Evolutionary conservation across 2,113 vertebrate genomes (phyloP).

Genomic region (Notechis scutatus): DNA sequence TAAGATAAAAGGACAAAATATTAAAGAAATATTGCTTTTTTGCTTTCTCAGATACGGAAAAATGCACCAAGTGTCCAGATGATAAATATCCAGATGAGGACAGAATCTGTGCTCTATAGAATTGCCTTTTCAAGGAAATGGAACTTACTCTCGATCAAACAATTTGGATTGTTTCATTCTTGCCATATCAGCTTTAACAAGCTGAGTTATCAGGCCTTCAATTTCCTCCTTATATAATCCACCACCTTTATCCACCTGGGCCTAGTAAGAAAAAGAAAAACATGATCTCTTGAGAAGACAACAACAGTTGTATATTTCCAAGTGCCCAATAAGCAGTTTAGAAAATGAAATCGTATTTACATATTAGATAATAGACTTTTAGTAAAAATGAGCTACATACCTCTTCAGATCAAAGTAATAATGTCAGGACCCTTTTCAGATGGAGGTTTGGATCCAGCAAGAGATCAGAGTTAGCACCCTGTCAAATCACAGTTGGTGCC

Average conservation of each 20-base stretch:
- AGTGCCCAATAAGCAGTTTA: neutral
- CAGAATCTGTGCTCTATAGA: neutral
- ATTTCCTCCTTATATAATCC: slow-evolving; percentile 74
- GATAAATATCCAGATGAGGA: too few species aligned
- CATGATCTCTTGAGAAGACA: neutral
- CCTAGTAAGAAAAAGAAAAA: slow-evolving; percentile 50
- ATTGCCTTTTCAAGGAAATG: too few species aligned
- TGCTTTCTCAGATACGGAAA: too few species aligned
- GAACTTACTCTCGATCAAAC: slow-evolving; percentile 68
- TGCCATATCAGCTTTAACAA: slow-evolving; percentile 78
- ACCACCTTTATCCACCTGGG: slow-evolving; percentile 65
- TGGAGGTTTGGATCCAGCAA: neutral
- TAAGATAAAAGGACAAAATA: too few species aligned
- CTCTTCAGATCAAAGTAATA: neutral
- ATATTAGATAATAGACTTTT: neutral
- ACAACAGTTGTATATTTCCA: neutral
- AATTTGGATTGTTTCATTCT: slow-evolving; percentile 68
- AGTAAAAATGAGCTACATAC: neutral
- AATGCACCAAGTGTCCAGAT: too few species aligned
- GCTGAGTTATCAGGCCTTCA: slow-evolving; percentile 72
- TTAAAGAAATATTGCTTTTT: too few species aligned
- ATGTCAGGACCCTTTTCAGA: neutral
- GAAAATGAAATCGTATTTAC: neutral
- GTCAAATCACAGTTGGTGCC: neutral
- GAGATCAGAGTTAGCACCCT: neutral